Conservation (phyloP, 2,113 vertebrate species). For the Odontesthes bonariensis region DNA sequence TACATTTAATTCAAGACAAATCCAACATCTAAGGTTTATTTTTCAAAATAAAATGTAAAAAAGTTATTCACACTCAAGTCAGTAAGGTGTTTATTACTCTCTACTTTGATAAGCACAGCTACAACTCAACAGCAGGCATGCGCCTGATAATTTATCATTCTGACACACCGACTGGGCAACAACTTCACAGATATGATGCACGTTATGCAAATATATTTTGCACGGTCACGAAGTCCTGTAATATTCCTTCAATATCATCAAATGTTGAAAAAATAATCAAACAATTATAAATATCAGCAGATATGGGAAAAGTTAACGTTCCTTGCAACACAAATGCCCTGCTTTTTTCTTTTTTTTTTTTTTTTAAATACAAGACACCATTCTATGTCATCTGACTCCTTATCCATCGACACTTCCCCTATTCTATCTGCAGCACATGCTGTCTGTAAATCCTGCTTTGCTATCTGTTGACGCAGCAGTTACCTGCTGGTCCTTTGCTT, state of each 20-base stretch:
- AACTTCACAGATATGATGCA: conserved; percentile 52
- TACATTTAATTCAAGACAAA: too few species aligned
- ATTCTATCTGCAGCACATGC: conserved; percentile 63
- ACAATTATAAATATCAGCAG: conserved; percentile 20
- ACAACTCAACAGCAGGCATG: conserved; percentile 49
- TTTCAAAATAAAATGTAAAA: not conserved
- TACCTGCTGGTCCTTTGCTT: conserved; percentile 18
- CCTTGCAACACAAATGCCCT: conserved; percentile 24
- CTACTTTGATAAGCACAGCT: conserved; percentile 63
- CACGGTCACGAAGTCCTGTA: conserved; percentile 3
- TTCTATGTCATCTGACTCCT: conserved; percentile 14
- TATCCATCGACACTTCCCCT: conserved; percentile 60
- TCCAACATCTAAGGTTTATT: not conserved
- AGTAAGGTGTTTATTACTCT: conserved; percentile 68
- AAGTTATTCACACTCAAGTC: conserved; percentile 33
- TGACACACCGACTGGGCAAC: conserved; percentile 39
- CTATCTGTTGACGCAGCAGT: conserved; percentile 18
- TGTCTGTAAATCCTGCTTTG: conserved; percentile 24
- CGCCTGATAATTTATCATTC: conserved; percentile 46
- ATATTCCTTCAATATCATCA: conserved; percentile 30
- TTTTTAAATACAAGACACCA: not conserved
- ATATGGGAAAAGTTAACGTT: not conserved
- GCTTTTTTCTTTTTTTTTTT: not conserved
- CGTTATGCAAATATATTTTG: conserved; percentile 29
- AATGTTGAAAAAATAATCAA: conserved; percentile 15